A percentile compares a stretch with the other conserved stretches of the same genome.
Conservation (phyloP, 2,797 vertebrate genomes). For the Urophycis tenuis region DNA sequence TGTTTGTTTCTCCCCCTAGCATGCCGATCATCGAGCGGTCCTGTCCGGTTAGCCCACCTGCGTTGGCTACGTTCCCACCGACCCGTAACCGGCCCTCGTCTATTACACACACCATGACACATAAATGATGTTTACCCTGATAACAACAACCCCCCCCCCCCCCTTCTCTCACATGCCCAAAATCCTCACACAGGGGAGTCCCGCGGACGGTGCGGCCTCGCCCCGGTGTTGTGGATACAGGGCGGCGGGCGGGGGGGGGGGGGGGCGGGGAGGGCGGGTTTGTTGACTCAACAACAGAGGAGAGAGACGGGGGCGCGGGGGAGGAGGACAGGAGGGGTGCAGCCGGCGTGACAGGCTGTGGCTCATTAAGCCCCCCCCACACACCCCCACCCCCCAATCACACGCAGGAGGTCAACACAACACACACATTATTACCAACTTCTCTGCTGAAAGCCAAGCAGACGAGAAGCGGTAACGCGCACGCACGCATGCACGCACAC, state of each 20-base stretch:
- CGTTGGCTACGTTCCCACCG: background rate
- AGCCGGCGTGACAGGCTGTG: conserved; percentile 53
- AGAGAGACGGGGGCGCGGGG: conserved; percentile 9
- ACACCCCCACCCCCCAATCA: conserved; percentile 39
- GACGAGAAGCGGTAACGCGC: background rate
- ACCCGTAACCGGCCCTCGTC: background rate
- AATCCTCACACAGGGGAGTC: background rate
- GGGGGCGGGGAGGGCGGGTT: background rate
- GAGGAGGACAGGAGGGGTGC: conserved; percentile 31
- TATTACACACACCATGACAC: background rate
- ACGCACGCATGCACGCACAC: too few relatives aligned
- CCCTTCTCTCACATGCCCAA: background rate
- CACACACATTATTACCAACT: conserved; percentile 29
- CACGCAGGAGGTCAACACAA: conserved; percentile 58
- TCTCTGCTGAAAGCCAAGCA: conserved; percentile 13
- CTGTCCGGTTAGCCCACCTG: background rate
- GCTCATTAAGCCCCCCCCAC: conserved; percentile 58
- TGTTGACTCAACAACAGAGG: conserved; percentile 40
- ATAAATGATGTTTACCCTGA: background rate
- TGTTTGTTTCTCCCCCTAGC: too few relatives aligned
- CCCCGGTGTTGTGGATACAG: conserved; percentile 31
- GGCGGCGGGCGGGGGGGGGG: background rate
- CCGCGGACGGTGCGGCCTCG: background rate
- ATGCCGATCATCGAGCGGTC: background rate
- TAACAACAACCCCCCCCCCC: background rate